Evolutionary conservation across 2,888 invertebrate species (phyloP).

Genomic region (Miltochrista miniata): DNA sequence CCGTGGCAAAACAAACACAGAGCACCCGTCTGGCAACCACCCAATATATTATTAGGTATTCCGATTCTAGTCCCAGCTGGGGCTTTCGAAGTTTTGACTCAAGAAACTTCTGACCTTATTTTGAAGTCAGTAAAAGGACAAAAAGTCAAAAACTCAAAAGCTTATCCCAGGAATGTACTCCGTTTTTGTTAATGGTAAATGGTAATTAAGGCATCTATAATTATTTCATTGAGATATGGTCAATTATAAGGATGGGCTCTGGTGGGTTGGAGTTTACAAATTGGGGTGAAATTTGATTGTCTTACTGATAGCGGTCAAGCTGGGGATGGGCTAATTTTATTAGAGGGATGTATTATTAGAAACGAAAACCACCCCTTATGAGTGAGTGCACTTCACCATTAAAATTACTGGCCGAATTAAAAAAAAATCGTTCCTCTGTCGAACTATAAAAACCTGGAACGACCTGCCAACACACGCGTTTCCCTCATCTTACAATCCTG

Average conservation of each 20-base stretch:
- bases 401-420: no score
- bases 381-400: no score
- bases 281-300: slow-evolving; percentile 46
- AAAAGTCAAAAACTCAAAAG: not conserved
- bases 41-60: no score
- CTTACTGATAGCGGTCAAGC: slow-evolving; percentile 24
- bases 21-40: no score
- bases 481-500: no score
- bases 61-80: no score
- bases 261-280: slow-evolving; percentile 32
- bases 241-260: slow-evolving; percentile 37
- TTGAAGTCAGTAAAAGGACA: not conserved
- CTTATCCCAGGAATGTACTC: slow-evolving; percentile 3
- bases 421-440: no score
- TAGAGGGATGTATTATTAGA: not conserved
- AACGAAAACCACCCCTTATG: no score
- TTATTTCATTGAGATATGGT: slow-evolving; percentile 34
- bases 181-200: slow-evolving; percentile 2
- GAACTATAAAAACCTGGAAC: no score
- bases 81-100: no score
- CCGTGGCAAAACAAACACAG: no score
- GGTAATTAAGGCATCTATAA: slow-evolving; percentile 26
- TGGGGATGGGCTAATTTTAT: not conserved
- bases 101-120: not conserved
- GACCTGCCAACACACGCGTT: no score